These are phyloP conservation scores for Aricia artaxerxes DNA, from an alignment of 2,888 invertebrate genomes.

Conservation along the genomic window DNA sequence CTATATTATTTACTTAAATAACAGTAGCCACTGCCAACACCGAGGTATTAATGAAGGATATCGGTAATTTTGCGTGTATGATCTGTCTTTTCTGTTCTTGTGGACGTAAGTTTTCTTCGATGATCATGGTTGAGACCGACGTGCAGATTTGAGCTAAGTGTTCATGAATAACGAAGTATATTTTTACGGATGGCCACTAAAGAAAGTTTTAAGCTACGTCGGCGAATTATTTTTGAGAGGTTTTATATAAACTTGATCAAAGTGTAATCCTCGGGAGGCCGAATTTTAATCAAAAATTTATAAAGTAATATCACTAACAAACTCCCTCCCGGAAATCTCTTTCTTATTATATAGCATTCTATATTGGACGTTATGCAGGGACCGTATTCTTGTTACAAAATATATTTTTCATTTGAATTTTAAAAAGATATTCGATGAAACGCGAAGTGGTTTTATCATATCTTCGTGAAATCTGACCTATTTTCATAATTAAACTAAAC, in stretches of 20 bases:
- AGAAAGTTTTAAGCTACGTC: not conserved
- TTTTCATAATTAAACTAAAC: too few species aligned
- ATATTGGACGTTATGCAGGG: not conserved
- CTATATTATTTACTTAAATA: not conserved
- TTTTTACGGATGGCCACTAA: slow-evolving; percentile 18
- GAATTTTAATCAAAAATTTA: slow-evolving; percentile 19
- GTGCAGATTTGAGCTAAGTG: not conserved
- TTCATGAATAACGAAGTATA: not conserved
- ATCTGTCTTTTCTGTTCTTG: too few species aligned
- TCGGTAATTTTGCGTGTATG: too few species aligned
- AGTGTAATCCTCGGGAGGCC: slow-evolving; percentile 7
- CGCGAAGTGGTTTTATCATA: too few species aligned
- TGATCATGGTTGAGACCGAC: not conserved
- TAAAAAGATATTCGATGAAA: not conserved
- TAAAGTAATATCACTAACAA: slow-evolving; percentile 19
- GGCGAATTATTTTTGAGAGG: slow-evolving; percentile 13
- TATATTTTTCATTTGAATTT: not conserved
- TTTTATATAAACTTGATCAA: slow-evolving; percentile 11
- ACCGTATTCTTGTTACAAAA: not conserved
- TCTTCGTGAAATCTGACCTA: too few species aligned
- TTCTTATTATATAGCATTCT: not conserved
- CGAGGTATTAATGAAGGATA: too few species aligned
- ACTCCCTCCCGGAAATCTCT: not conserved
- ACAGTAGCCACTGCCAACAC: not conserved
- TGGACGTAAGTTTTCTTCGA: not conserved